These are phyloP conservation scores for Macrocentrus cingulum DNA, from an alignment of 1,140 invertebrate species.

Conservation along the genomic window DNA sequence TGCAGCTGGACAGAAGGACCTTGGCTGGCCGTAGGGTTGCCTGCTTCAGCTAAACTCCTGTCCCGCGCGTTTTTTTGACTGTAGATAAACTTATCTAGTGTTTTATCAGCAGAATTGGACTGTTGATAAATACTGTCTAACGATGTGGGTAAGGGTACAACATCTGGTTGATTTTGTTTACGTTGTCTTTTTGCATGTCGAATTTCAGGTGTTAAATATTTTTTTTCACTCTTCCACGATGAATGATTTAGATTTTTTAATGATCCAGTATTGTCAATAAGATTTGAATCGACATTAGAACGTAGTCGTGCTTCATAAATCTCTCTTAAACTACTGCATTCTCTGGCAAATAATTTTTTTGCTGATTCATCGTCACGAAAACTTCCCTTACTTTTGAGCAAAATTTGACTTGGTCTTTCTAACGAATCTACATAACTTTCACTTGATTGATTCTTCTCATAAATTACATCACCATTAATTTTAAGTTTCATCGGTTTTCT, in stretches of 20 bases:
- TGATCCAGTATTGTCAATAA: constrained; percentile 33
- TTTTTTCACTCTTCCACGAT: constrained; percentile 46
- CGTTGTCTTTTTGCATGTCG: constrained; percentile 70
- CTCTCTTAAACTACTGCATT: constrained; percentile 70
- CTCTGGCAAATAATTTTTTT: constrained; percentile 48
- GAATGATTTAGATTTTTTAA: constrained; percentile 32
- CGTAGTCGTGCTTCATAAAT: constrained; percentile 67
- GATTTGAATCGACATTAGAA: constrained; percentile 32
- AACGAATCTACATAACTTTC: constrained; percentile 61
- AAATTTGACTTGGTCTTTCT: constrained; percentile 63
- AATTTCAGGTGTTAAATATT: constrained; percentile 52
- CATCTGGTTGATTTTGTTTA: constrained; percentile 63
- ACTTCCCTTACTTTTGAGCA: constrained; percentile 63
- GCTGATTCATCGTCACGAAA: constrained; percentile 59
- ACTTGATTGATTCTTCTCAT: constrained; percentile 47
- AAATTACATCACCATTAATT: constrained; percentile 47
- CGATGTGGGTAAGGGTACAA: constrained; percentile 64
- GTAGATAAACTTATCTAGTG: constrained; percentile 54
- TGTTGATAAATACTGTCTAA: constrained; percentile 65
- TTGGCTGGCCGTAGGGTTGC: constrained; percentile 53
- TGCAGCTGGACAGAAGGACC: constrained; percentile 48
- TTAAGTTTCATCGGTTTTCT: constrained; percentile 72
- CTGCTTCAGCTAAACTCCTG: constrained; percentile 59
- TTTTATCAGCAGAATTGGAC: constrained; percentile 62
- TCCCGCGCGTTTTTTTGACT: constrained; percentile 66